A percentile compares a stretch with the other conserved stretches of the same genome.
phyloP scores from a whole-genome alignment of 2,113 vertebrate species.

The Andinoacara biseriatus region DNA sequence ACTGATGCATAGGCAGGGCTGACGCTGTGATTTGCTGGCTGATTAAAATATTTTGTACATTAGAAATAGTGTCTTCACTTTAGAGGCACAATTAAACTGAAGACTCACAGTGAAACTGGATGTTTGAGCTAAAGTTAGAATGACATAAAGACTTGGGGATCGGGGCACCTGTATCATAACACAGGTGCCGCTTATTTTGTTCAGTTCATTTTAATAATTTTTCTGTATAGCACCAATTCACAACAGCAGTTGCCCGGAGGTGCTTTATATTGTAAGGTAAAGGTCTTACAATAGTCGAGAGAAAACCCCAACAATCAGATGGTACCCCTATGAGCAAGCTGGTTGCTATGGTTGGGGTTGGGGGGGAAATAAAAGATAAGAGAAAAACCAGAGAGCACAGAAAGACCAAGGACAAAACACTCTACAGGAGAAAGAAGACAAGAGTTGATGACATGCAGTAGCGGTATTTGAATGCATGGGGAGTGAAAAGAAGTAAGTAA shows the following conservation, averaged over 20 bases:
- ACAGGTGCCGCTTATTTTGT: background rate
- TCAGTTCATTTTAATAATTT: background rate
- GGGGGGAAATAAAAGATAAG: background rate
- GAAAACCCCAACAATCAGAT: background rate
- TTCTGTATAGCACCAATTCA: background rate
- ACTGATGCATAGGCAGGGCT: background rate
- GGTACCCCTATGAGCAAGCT: background rate
- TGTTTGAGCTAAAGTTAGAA: background rate
- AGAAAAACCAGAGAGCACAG: background rate
- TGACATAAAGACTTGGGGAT: background rate
- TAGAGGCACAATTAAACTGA: background rate
- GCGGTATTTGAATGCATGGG: fast-evolving
- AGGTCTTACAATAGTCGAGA: fast-evolving
- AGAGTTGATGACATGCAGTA: fast-evolving
- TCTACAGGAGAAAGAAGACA: background rate
- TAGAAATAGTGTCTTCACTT: background rate
- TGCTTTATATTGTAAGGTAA: background rate
- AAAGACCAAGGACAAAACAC: background rate
- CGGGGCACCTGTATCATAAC: background rate
- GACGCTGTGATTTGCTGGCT: background rate
- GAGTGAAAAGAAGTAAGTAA: background rate
- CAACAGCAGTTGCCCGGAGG: background rate
- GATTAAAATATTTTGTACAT: constrained; percentile 5
- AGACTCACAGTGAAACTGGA: background rate
- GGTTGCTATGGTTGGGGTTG: background rate